Percentiles rank a stretch among this genome's conserved stretches.
phyloP scores from a whole-genome alignment of 2,888 invertebrate species.

The Drosophila anomalata region DNA sequence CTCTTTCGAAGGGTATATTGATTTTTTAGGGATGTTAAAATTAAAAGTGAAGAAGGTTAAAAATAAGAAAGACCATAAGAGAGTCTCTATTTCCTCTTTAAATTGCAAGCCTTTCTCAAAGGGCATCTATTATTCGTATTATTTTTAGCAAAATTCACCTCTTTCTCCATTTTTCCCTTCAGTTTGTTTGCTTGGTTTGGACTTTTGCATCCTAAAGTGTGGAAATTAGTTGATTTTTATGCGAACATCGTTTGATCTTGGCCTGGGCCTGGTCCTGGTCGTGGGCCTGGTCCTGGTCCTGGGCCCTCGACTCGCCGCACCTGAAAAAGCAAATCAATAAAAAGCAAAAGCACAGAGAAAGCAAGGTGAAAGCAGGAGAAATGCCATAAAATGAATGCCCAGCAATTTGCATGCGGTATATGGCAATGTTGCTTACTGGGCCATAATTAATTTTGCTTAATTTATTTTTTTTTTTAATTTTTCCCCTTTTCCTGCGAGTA shows the following conservation, averaged over 20 bases:
- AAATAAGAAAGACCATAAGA: too few species aligned
- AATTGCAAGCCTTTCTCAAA: neutral
- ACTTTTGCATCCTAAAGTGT: slow-evolving; percentile 59
- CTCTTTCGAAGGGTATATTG: neutral
- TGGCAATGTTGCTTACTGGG: slow-evolving; percentile 55
- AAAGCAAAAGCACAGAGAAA: neutral
- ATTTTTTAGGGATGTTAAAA: neutral
- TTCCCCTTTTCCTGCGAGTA: neutral
- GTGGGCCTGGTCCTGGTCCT: neutral
- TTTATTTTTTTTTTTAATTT: slow-evolving; percentile 12
- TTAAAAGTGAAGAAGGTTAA: neutral
- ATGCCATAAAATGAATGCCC: slow-evolving; percentile 32
- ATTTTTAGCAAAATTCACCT: too few species aligned
- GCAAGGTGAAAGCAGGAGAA: neutral
- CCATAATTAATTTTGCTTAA: slow-evolving; percentile 69
- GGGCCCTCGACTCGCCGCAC: slow-evolving; percentile 9
- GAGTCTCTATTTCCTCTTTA: too few species aligned
- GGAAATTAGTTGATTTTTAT: slow-evolving; percentile 70
- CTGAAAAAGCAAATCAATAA: neutral
- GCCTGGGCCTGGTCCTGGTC: neutral
- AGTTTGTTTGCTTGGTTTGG: slow-evolving; percentile 7
- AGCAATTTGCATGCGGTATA: slow-evolving; percentile 39
- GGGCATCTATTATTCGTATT: neutral
- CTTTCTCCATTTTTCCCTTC: neutral
- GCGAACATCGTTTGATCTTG: slow-evolving; percentile 59